These are phyloP conservation scores for Drosophila triauraria DNA, from an alignment of 1,140 invertebrate species.

Conservation along the genomic window DNA sequence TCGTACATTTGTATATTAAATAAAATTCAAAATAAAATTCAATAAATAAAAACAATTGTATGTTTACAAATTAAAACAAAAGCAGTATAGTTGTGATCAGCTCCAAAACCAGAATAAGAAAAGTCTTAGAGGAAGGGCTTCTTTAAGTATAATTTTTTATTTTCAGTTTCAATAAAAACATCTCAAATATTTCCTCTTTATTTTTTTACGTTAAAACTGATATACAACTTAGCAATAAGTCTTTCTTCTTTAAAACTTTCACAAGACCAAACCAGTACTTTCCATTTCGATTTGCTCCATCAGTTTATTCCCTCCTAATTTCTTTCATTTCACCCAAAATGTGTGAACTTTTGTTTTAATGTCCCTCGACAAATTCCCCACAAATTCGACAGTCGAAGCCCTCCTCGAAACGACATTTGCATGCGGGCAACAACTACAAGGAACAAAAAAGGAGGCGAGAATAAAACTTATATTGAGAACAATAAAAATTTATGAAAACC, in stretches of 20 bases:
- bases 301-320: background rate
- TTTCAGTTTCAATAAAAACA: too few species aligned
- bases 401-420: conserved; percentile 60
- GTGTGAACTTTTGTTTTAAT: conserved; percentile 22
- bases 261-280: background rate
- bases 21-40: too few species aligned
- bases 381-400: conserved; percentile 46
- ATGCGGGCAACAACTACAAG: conserved; percentile 36
- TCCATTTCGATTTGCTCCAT: background rate
- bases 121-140: too few species aligned
- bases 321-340: conserved; percentile 1
- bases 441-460: conserved; percentile 23
- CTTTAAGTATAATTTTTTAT: too few species aligned
- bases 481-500: conserved; percentile 82
- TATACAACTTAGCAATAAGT: background rate
- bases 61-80: too few species aligned
- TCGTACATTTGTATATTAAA: too few species aligned
- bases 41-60: too few species aligned
- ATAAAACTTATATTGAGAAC: conserved; percentile 75
- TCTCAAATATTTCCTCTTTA: background rate
- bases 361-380: conserved; percentile 22
- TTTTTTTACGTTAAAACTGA: too few species aligned
- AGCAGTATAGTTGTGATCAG: too few species aligned
- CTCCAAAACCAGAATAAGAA: too few species aligned
- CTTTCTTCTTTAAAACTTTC: background rate